Conservation (phyloP, 2,888 invertebrate species). For the Hydroisotoma schaefferi region DNA sequence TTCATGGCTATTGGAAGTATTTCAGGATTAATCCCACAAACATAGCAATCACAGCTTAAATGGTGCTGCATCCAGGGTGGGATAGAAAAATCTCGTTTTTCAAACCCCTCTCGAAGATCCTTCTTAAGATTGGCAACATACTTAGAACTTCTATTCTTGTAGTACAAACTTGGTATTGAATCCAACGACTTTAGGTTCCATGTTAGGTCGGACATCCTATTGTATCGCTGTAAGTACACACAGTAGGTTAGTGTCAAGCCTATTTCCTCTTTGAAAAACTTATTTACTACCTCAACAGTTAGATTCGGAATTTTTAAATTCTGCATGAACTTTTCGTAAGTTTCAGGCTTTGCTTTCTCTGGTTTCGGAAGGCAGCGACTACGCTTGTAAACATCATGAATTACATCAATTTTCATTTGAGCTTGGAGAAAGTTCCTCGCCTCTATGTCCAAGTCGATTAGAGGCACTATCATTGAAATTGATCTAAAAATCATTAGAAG, state of each 20-base stretch:
- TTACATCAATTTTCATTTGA: constrained; percentile 27
- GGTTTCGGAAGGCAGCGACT: constrained; percentile 9
- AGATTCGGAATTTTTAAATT: constrained; percentile 26
- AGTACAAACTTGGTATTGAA: constrained; percentile 22
- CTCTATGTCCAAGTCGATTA: constrained; percentile 27
- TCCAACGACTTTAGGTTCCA: constrained; percentile 24
- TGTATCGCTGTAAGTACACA: constrained; percentile 22
- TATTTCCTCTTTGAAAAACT: no score
- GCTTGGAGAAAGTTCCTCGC: constrained; percentile 31
- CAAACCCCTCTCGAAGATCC: constrained; percentile 19
- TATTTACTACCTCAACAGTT: constrained; percentile 17
- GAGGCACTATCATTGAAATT: constrained; percentile 14
- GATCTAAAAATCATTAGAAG: constrained; percentile 17
- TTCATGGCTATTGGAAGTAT: constrained; percentile 24
- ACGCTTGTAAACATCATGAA: constrained; percentile 11
- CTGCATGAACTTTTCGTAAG: constrained; percentile 22
- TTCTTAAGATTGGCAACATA: constrained; percentile 15
- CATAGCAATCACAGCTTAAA: constrained; percentile 28
- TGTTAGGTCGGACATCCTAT: constrained; percentile 20
- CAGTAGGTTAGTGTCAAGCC: no score
- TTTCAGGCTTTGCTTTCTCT: constrained; percentile 11
- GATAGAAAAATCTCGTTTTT: constrained; percentile 18
- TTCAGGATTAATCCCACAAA: constrained; percentile 16
- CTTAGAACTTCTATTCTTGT: constrained; percentile 24
- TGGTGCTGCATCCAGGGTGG: constrained; percentile 27